These are phyloP conservation scores for Helicoverpa armigera DNA, from an alignment of 1,140 invertebrate genomes.

Conservation along the genomic window DNA sequence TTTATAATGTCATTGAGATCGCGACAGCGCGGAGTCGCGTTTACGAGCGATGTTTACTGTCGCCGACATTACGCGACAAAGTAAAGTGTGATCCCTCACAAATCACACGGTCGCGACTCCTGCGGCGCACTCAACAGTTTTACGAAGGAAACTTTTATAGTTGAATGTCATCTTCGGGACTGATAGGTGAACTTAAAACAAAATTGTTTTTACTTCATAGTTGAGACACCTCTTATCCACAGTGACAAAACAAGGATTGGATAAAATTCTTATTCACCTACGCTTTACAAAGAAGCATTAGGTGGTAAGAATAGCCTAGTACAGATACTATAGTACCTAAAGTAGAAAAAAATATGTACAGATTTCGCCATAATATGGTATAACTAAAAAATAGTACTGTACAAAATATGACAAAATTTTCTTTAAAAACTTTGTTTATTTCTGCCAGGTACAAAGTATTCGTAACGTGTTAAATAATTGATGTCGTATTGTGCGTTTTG, in stretches of 20 bases:
- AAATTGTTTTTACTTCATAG: too few relatives aligned
- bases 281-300: too few relatives aligned
- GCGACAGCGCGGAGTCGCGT: neutral
- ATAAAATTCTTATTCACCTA: too few relatives aligned
- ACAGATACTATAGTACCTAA: too few relatives aligned
- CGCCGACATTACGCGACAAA: neutral
- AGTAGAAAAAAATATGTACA: too few relatives aligned
- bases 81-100: neutral
- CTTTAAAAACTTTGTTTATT: neutral
- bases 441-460: neutral
- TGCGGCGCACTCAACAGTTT: neutral
- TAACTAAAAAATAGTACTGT: too few relatives aligned
- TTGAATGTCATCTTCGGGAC: neutral
- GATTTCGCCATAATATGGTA: too few relatives aligned
- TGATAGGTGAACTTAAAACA: neutral
- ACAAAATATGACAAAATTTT: neutral
- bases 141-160: constrained; percentile 9
- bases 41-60: constrained; percentile 1
- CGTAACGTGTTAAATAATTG: constrained; percentile 45
- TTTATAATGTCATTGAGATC: constrained; percentile 14
- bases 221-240: too few relatives aligned
- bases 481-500: constrained; percentile 45
- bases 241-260: too few relatives aligned
- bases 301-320: too few relatives aligned
- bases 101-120: neutral